Conservation (phyloP, 2,888 invertebrate species). For the Eilema griseolum region DNA sequence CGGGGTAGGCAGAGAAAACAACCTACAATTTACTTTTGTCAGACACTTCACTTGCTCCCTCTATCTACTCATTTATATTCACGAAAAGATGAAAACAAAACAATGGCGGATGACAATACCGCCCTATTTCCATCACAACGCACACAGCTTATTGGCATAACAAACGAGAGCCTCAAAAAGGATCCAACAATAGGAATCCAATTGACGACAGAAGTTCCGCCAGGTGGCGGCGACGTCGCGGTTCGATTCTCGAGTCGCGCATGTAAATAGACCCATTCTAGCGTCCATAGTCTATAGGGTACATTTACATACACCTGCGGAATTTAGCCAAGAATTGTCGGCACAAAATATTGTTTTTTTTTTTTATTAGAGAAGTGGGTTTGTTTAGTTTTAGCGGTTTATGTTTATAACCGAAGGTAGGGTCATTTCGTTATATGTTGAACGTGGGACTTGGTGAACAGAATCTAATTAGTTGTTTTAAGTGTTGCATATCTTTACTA, state of each 20-base stretch:
- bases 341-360: not conserved
- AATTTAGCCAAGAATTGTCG: conserved; percentile 28
- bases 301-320: conserved; percentile 45
- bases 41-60: not conserved
- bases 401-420: no score
- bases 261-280: conserved; percentile 53
- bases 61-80: conserved; percentile 21
- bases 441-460: no score
- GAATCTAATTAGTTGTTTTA: no score
- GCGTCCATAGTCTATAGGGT: conserved; percentile 29
- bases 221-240: conserved; percentile 51
- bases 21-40: not conserved
- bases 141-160: conserved; percentile 40
- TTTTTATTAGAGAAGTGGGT: not conserved
- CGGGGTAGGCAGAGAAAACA: not conserved
- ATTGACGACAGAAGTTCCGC: conserved; percentile 45
- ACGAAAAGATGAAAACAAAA: conserved; percentile 39
- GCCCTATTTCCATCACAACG: conserved; percentile 29
- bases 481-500: no score
- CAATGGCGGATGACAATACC: conserved; percentile 26
- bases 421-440: no score
- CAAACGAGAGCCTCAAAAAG: conserved; percentile 30
- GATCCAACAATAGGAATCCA: conserved; percentile 47
- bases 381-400: not conserved
- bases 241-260: conserved; percentile 51